These are phyloP conservation scores for Phallusia fumigata DNA, from an alignment of 23 tunicate species.

Conservation along the genomic window DNA sequence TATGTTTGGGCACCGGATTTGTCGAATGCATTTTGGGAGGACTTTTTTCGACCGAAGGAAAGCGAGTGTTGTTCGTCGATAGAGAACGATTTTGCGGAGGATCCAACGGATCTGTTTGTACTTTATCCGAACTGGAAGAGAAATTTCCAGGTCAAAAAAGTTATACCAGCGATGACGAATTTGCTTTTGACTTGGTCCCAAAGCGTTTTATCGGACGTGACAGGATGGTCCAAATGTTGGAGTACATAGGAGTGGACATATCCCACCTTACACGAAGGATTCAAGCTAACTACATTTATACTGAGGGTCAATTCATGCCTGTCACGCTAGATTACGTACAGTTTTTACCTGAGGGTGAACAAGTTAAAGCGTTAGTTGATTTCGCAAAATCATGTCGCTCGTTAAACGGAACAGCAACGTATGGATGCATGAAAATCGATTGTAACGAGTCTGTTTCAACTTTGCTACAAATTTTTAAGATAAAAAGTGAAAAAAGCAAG, in stretches of 20 bases:
- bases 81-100: conserved; percentile 47
- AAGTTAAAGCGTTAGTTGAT: not conserved
- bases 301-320: not conserved
- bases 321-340: not conserved
- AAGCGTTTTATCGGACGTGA: conserved; percentile 23
- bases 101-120: conserved; percentile 24
- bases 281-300: not conserved
- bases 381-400: not conserved
- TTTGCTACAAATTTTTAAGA: not conserved
- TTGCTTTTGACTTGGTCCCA: conserved; percentile 22
- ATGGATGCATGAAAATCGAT: not conserved
- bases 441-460: not conserved
- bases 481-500: not conserved
- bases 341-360: not conserved
- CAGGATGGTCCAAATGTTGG: conserved; percentile 3
- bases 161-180: not conserved
- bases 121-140: conserved; percentile 6
- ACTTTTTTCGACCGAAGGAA: conserved; percentile 28
- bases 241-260: conserved; percentile 15
- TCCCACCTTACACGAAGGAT: not conserved
- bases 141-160: not conserved
- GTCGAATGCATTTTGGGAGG: conserved; percentile 25
- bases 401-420: not conserved
- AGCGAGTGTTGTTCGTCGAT: conserved; percentile 17
- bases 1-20: conserved; percentile 34